Evolutionary conservation across 2,797 vertebrate species (phyloP).

Genomic region (Leuciscus waleckii): DNA sequence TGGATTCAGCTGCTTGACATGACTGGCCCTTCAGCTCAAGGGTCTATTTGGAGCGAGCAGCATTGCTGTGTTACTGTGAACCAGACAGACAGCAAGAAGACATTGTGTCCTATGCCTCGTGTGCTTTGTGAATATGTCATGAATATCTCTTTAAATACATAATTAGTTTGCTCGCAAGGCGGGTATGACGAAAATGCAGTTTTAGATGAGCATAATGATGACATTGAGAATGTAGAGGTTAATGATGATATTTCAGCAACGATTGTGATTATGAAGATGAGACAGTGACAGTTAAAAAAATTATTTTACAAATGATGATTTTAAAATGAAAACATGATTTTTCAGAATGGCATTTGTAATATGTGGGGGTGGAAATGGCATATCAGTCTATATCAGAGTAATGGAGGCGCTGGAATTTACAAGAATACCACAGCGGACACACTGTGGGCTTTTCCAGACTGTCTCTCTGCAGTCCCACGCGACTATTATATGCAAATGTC

Average conservation of each 20-base stretch:
- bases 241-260: neutral
- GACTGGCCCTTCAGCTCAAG: conserved; percentile 35
- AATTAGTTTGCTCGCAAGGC: neutral
- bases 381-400: neutral
- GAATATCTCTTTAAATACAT: neutral
- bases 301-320: neutral
- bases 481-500: conserved; percentile 35
- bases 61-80: neutral
- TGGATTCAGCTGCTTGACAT: conserved; percentile 50
- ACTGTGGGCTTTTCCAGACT: conserved; percentile 24
- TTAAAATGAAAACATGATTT: neutral
- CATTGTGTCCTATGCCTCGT: conserved; percentile 3
- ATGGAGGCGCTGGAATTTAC: conserved; percentile 33
- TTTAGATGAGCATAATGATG: neutral
- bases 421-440: conserved; percentile 37
- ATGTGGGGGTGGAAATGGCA: conserved; percentile 21
- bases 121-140: neutral
- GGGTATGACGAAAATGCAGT: neutral
- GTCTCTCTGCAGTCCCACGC: conserved; percentile 27
- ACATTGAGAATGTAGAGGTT: neutral
- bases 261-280: neutral
- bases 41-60: conserved; percentile 44
- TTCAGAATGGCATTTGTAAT: neutral
- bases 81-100: neutral
- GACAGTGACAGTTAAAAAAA: neutral